Evolutionary conservation across 2,888 invertebrate species (phyloP).

Genomic region (Aquatica leii): DNA sequence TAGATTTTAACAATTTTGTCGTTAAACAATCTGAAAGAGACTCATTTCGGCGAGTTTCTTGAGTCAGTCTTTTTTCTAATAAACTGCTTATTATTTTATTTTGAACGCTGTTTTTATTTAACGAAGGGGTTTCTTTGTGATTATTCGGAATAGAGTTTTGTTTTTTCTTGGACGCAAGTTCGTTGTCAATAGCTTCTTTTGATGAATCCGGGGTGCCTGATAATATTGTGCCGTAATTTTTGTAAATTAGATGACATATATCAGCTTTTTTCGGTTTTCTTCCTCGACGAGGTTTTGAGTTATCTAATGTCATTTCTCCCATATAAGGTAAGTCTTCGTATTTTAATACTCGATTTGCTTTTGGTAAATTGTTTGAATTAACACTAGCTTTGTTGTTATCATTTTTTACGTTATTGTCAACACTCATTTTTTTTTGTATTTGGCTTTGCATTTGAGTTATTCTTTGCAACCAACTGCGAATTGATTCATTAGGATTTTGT

Average conservation of each 20-base stretch:
- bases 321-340: slow-evolving; percentile 89
- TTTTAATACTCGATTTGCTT: slow-evolving; percentile 67
- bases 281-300: slow-evolving; percentile 85
- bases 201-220: slow-evolving; percentile 73
- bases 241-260: slow-evolving; percentile 90
- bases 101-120: slow-evolving; percentile 70
- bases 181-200: slow-evolving; percentile 63
- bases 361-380: slow-evolving; percentile 54
- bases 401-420: slow-evolving; percentile 33
- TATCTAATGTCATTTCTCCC: slow-evolving; percentile 91
- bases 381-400: slow-evolving; percentile 49
- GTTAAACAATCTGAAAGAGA: slow-evolving; percentile 45
- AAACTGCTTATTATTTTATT: slow-evolving; percentile 75
- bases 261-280: slow-evolving; percentile 92
- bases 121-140: slow-evolving; percentile 44
- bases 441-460: slow-evolving; percentile 77
- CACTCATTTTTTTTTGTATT: slow-evolving; percentile 55
- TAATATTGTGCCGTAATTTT: slow-evolving; percentile 88
- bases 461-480: slow-evolving; percentile 78
- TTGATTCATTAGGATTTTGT: slow-evolving; percentile 69
- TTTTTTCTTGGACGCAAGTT: slow-evolving; percentile 43
- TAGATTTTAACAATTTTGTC: slow-evolving; percentile 55
- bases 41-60: slow-evolving; percentile 65
- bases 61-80: slow-evolving; percentile 73
- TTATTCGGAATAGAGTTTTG: slow-evolving; percentile 18